Conservation (phyloP, 2,797 vertebrate genomes). For the Falco peregrinus region DNA sequence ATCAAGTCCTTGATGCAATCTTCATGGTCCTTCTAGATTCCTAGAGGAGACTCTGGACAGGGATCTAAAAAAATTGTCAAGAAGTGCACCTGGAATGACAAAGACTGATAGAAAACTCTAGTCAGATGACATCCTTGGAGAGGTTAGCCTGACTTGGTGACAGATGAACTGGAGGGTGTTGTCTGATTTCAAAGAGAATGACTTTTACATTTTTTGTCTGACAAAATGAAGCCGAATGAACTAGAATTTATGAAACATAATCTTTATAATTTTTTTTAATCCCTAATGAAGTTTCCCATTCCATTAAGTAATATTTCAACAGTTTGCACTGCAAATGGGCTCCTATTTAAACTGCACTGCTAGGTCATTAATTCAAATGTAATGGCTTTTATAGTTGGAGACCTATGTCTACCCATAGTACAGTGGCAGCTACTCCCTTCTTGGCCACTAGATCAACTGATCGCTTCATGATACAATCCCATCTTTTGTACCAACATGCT, state of each 20-base stretch:
- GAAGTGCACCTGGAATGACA: conserved; percentile 14
- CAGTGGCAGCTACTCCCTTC: neutral
- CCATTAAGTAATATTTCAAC: neutral
- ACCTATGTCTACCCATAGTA: neutral
- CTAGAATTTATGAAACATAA: neutral
- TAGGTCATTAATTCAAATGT: neutral
- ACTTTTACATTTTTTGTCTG: neutral
- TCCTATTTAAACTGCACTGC: neutral
- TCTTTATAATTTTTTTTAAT: conserved; percentile 19
- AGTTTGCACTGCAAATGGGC: conserved; percentile 2
- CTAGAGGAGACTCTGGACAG: conserved; percentile 18
- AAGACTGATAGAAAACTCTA: conserved; percentile 13
- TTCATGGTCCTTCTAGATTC: conserved; percentile 42
- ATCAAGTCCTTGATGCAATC: conserved; percentile 50
- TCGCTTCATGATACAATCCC: neutral
- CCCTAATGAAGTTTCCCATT: neutral
- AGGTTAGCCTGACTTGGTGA: conserved; percentile 19
- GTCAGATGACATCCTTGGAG: conserved; percentile 26
- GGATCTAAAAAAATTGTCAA: conserved; percentile 37
- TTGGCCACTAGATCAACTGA: neutral
- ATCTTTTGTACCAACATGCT: neutral
- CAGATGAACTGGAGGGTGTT: neutral
- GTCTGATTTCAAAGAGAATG: conserved; percentile 30
- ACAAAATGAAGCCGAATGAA: neutral
- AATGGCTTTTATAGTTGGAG: neutral